Percentiles rank a stretch among this genome's conserved stretches.
Conservation (phyloP, 2,113 vertebrate species). For the Acanthochromis polyacanthus region DNA sequence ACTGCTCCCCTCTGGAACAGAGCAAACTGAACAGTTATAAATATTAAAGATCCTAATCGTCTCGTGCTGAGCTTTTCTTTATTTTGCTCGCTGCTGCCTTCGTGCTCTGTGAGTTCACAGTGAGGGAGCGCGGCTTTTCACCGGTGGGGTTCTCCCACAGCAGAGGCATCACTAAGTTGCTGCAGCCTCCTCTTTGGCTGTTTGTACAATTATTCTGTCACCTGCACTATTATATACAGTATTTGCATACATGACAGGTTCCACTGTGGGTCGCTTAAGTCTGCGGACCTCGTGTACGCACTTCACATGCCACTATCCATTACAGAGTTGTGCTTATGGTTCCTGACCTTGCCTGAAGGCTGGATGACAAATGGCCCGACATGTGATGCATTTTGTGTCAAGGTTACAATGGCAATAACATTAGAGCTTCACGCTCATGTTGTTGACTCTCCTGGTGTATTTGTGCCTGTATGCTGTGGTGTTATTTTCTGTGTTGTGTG, state of each 20-base stretch:
- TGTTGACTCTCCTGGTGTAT: constrained; percentile 45
- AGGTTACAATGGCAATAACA: constrained; percentile 53
- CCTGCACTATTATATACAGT: constrained; percentile 4
- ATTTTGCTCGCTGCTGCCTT: constrained; percentile 16
- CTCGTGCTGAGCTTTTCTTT: constrained; percentile 56
- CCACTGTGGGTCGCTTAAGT: constrained; percentile 43
- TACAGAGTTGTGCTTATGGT: constrained; percentile 55
- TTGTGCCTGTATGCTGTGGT: constrained; percentile 48
- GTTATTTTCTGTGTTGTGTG: constrained; percentile 74
- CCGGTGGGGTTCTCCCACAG: constrained; percentile 10
- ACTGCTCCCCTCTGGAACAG: constrained; percentile 65
- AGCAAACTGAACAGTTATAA: constrained; percentile 69
- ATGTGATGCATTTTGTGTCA: constrained; percentile 60
- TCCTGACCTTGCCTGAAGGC: constrained; percentile 72
- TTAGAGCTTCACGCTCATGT: constrained; percentile 16
- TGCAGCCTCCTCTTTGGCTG: constrained; percentile 1
- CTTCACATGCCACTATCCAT: constrained; percentile 54
- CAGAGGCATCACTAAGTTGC: constrained; percentile 10
- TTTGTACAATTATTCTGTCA: constrained; percentile 30
- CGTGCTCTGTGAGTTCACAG: constrained; percentile 42
- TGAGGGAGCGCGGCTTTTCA: constrained; percentile 26
- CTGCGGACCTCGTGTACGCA: constrained; percentile 26
- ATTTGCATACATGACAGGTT: constrained; percentile 37
- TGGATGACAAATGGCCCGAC: constrained; percentile 50
- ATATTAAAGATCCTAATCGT: constrained; percentile 78